Evolutionary conservation across 2,797 vertebrate species (phyloP).

Genomic region (Cirrhinus molitorella): DNA sequence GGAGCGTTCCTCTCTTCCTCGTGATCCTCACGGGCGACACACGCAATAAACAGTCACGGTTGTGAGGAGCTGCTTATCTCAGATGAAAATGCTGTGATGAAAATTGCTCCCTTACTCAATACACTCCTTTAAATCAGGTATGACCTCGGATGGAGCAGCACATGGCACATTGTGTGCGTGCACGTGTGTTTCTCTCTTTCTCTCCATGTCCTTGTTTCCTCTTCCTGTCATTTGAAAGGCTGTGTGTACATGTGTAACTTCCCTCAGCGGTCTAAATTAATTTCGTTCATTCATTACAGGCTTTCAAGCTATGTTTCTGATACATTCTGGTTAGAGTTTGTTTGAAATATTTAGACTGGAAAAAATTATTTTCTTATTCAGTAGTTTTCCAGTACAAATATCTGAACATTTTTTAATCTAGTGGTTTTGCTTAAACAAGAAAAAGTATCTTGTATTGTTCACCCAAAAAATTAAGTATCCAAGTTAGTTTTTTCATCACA

Average conservation of each 20-base stretch:
- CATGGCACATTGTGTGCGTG: constrained; percentile 53
- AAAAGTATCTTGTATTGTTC: neutral
- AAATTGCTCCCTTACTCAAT: constrained; percentile 67
- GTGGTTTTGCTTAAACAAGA: neutral
- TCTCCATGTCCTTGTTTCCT: constrained; percentile 11
- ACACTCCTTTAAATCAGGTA: constrained; percentile 71
- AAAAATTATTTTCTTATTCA: neutral
- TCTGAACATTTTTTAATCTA: neutral
- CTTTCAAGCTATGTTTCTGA: neutral
- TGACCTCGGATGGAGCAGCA: constrained; percentile 65
- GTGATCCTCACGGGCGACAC: constrained; percentile 54
- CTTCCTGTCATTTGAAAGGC: constrained; percentile 15
- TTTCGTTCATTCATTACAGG: neutral
- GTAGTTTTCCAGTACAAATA: neutral
- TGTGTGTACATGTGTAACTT: neutral
- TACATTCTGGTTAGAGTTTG: neutral
- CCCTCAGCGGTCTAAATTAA: neutral
- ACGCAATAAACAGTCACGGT: constrained; percentile 68
- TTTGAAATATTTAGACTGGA: neutral
- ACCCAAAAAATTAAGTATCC: no score
- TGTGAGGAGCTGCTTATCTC: constrained; percentile 67
- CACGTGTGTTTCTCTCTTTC: constrained; percentile 45
- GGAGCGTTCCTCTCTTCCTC: constrained; percentile 50
- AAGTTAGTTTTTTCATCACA: no score
- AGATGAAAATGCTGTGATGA: constrained; percentile 63